Percentiles rank a stretch among this genome's conserved stretches.
phyloP scores from a whole-genome alignment of 2,888 invertebrate genomes.

The Plagiodera versicolora region DNA sequence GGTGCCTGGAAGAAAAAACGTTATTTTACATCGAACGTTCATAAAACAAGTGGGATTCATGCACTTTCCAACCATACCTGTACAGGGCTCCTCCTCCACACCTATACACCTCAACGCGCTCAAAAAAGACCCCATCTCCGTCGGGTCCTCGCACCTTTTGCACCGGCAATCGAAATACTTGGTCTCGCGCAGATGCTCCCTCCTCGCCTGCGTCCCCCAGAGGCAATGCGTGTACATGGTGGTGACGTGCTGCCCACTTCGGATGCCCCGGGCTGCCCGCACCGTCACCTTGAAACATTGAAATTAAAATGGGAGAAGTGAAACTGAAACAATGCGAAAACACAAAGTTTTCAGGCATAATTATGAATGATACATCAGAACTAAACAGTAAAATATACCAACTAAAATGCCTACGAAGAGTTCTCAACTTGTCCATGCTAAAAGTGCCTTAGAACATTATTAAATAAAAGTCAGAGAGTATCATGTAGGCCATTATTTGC shows the following conservation, averaged over 20 bases:
- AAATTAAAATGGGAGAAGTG: too few relatives aligned
- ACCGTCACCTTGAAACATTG: slow-evolving; percentile 64
- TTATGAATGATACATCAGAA: too few relatives aligned
- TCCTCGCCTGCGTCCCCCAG: slow-evolving; percentile 82
- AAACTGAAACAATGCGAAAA: too few relatives aligned
- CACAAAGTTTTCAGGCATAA: too few relatives aligned
- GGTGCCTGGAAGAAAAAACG: neutral
- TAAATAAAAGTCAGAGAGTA: slow-evolving; percentile 2
- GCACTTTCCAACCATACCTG: slow-evolving; percentile 53
- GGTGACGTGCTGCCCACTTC: slow-evolving; percentile 72
- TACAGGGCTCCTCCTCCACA: slow-evolving; percentile 55
- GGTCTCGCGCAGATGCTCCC: slow-evolving; percentile 74
- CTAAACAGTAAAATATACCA: too few relatives aligned
- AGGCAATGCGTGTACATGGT: slow-evolving; percentile 88
- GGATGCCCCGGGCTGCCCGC: slow-evolving; percentile 66
- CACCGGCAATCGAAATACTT: slow-evolving; percentile 79
- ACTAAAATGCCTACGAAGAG: too few relatives aligned
- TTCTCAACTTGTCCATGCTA: too few relatives aligned
- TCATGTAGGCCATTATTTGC: slow-evolving; percentile 8
- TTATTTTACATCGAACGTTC: too few relatives aligned
- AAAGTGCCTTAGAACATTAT: neutral
- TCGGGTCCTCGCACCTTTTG: slow-evolving; percentile 75
- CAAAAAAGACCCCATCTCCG: slow-evolving; percentile 75
- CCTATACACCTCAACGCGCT: slow-evolving; percentile 71
- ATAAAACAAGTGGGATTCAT: too few relatives aligned